Conservation (phyloP, 2,888 invertebrate species). For the Patella caerulea region DNA sequence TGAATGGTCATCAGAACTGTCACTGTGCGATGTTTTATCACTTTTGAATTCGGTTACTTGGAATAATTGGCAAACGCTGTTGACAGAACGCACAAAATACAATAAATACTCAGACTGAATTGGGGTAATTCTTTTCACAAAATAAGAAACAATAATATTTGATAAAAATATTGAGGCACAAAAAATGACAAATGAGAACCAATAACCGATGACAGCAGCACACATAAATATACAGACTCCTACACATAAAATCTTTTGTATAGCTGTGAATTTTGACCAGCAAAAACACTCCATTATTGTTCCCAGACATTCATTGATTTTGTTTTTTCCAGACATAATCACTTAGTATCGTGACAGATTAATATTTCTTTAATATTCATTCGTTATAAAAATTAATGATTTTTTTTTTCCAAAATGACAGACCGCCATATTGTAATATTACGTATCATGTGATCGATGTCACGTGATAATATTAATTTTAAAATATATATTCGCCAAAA, state of each 20-base stretch:
- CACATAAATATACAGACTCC: background rate
- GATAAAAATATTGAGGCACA: background rate
- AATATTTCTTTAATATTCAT: no score
- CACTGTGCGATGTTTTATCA: background rate
- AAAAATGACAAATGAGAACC: background rate
- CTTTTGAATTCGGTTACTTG: no score
- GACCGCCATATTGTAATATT: background rate
- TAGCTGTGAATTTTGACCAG: background rate
- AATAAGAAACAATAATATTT: background rate
- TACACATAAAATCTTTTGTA: background rate
- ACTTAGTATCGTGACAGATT: no score
- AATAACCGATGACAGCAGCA: background rate
- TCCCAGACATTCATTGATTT: background rate
- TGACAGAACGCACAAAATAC: background rate
- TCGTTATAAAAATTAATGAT: no score
- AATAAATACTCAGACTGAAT: background rate
- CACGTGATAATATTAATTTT: background rate
- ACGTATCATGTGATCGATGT: background rate
- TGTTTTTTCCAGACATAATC: background rate
- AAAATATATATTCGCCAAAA: background rate
- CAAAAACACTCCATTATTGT: background rate
- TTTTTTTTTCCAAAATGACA: no score
- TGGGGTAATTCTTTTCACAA: background rate
- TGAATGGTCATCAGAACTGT: background rate
- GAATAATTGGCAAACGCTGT: no score